Evolutionary conservation across 2,888 invertebrate genomes (phyloP).

Genomic region (Tolmerus cingulatus): DNA sequence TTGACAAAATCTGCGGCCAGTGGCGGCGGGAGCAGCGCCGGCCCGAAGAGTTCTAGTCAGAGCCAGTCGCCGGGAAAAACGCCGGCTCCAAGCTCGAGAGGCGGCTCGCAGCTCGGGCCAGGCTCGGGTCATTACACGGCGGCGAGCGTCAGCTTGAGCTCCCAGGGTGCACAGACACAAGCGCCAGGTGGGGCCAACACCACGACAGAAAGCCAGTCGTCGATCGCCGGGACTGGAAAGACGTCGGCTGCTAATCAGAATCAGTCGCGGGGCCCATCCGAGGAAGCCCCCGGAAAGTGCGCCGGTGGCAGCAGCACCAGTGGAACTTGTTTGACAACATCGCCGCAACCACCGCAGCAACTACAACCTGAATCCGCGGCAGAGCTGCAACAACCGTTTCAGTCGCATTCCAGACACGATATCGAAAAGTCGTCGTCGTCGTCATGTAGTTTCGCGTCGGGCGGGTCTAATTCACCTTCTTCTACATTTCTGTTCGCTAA

Average conservation of each 20-base stretch:
- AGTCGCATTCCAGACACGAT: constrained; percentile 61
- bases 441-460: constrained; percentile 42
- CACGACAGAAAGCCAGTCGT: constrained; percentile 4
- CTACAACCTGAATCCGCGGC: constrained; percentile 11
- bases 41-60: constrained; percentile 9
- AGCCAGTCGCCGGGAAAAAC: constrained; percentile 2
- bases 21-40: background rate
- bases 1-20: constrained; percentile 14
- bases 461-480: background rate
- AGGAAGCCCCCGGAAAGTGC: background rate
- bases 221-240: background rate
- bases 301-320: constrained; percentile 15
- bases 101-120: background rate
- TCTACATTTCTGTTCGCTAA: constrained; percentile 36
- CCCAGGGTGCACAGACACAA: constrained; percentile 4
- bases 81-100: background rate
- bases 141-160: constrained; percentile 1
- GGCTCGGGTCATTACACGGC: constrained; percentile 24
- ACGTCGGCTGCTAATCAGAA: background rate
- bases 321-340: constrained; percentile 41
- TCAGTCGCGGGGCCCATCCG: background rate
- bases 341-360: background rate
- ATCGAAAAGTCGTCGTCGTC: constrained; percentile 55
- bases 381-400: constrained; percentile 50
- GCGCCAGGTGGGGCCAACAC: background rate